These are phyloP conservation scores for Cryptotermes secundus DNA, from an alignment of 1,140 invertebrate species.

Conservation along the genomic window DNA sequence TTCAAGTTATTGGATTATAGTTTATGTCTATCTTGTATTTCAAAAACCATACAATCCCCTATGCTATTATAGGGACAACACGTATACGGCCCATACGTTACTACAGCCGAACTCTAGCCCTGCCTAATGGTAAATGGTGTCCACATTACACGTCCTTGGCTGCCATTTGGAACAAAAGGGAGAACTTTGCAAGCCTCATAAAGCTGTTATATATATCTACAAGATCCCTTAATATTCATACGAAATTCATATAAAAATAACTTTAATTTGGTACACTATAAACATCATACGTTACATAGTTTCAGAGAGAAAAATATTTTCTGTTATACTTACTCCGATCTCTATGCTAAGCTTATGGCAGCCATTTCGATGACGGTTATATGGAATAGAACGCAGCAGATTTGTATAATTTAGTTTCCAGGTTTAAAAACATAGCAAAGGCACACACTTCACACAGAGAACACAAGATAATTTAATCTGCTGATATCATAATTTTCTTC, in stretches of 20 bases:
- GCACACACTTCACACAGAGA: conserved; percentile 24
- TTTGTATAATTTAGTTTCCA: conserved; percentile 36
- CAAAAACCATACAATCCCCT: background rate
- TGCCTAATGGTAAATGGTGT: conserved; percentile 27
- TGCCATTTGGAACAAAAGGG: conserved; percentile 32
- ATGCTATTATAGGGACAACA: conserved; percentile 18
- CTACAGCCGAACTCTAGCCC: background rate
- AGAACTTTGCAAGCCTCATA: background rate
- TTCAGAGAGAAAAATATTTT: conserved; percentile 27
- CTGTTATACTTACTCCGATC: conserved; percentile 16
- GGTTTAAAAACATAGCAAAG: conserved; percentile 32
- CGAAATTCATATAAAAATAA: background rate
- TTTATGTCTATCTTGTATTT: background rate
- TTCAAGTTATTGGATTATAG: conserved; percentile 2
- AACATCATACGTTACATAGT: conserved; percentile 1
- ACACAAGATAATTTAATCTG: conserved; percentile 33
- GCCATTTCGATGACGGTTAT: conserved; percentile 51
- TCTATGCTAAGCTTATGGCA: conserved; percentile 43
- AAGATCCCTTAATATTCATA: background rate
- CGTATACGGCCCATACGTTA: background rate
- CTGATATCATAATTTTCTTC: conserved; percentile 28
- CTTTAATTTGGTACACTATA: background rate
- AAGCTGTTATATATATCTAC: background rate
- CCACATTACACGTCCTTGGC: conserved; percentile 31
- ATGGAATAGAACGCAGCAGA: conserved; percentile 34